Conservation (phyloP, 1,140 invertebrate species). For the Vanessa tameamea region DNA sequence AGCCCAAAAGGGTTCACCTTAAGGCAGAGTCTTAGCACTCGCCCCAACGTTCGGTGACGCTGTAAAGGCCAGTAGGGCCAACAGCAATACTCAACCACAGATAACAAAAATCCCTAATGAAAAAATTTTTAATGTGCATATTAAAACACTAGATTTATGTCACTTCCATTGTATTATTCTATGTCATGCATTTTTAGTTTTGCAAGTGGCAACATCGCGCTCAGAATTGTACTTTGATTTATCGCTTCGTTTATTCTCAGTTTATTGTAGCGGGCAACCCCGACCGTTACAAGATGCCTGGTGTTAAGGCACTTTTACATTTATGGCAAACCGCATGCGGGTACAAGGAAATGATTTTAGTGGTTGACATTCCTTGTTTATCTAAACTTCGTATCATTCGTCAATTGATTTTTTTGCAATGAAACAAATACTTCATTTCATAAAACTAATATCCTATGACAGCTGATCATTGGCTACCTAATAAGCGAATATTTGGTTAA, state of each 20-base stretch:
- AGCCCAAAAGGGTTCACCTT: no score
- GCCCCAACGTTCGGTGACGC: no score
- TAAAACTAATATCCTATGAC: no score
- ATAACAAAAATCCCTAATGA: no score
- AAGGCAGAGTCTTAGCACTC: no score
- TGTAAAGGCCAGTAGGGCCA: no score
- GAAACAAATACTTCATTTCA: no score
- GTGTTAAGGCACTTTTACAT: constrained; percentile 28
- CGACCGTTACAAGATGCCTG: constrained; percentile 28
- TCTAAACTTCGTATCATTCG: neutral
- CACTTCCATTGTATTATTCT: neutral
- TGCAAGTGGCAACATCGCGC: constrained; percentile 58
- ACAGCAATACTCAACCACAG: no score
- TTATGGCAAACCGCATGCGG: constrained; percentile 28
- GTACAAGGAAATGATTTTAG: constrained; percentile 26
- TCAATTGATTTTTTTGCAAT: no score
- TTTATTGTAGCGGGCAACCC: constrained; percentile 60
- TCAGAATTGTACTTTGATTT: constrained; percentile 68
- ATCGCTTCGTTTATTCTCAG: constrained; percentile 66
- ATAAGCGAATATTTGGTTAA: no score
- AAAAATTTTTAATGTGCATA: neutral
- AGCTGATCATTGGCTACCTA: no score
- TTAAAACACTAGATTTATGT: constrained; percentile 8
- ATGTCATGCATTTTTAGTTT: neutral
- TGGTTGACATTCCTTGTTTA: constrained; percentile 25